Evolutionary conservation across 2,797 vertebrate species (phyloP).

Genomic region (Pogoniulus pusillus): DNA sequence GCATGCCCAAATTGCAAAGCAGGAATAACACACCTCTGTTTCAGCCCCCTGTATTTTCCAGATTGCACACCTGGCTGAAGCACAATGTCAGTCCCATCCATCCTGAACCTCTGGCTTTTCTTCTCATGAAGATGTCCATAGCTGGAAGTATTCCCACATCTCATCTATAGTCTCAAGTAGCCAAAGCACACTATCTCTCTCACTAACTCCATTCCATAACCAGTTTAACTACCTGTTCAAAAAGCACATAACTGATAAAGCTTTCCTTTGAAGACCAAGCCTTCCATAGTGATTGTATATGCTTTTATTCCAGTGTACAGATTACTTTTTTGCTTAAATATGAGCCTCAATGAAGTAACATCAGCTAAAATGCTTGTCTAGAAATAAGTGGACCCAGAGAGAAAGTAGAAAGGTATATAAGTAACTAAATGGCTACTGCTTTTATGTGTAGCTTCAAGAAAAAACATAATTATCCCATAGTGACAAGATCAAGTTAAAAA

Average conservation of each 20-base stretch:
- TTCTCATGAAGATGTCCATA: background rate
- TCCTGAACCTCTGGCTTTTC: background rate
- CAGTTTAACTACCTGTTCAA: background rate
- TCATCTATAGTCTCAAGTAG: background rate
- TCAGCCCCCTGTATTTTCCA: background rate
- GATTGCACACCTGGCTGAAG: background rate
- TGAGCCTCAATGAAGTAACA: background rate
- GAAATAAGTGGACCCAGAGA: background rate
- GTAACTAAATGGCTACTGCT: background rate
- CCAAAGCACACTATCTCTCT: background rate
- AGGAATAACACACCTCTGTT: background rate
- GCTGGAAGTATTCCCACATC: background rate
- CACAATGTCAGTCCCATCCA: background rate
- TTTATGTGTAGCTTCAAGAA: background rate
- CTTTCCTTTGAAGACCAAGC: background rate
- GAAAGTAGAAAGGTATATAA: background rate
- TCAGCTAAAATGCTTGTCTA: background rate
- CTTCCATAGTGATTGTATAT: background rate
- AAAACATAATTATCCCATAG: background rate
- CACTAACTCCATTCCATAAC: background rate
- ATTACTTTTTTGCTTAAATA: background rate
- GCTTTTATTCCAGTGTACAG: background rate
- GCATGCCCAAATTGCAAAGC: background rate
- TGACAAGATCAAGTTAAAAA: background rate
- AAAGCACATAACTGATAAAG: background rate